Base-by-base conservation (phyloP, 2,888 invertebrate genomes). In the Diaphora mendica region DNA sequence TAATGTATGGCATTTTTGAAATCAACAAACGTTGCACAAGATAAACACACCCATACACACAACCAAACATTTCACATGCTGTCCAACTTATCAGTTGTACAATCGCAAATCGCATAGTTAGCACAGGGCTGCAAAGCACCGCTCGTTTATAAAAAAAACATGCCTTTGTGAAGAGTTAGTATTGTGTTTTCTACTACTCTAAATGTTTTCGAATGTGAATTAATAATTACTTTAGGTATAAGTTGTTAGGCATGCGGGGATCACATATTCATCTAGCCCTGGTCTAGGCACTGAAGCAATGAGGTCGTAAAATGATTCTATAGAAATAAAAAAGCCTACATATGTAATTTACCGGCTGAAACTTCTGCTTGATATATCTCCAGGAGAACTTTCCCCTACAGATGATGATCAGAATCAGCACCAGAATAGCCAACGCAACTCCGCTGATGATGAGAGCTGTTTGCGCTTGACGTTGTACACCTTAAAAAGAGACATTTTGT, bases 351-450 rank as follows among this genome's bases (percentile, higher is more conserved):
- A 95, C 95, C 94, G 94, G 95, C 80, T 94, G 95, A 73, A 95
- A 89, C 85, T 93, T 95, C 81, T 95, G 93, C 81, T 94, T 94
- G 77, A 95, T 85, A 75, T 90, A 93, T 78, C 91, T 88, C 94
- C 95, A 94, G 11, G 94, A 92, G 67, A 94, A 77, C 73, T 89
- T 91, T 33, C 91, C 92, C 0, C 91, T 89, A 82, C 94, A 95
- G 11, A 93, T 78, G 67, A 94, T 86, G 80, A 93, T 89, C 72
- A 95, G 80, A 0, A 93, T 83, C 1, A 94, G 84, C 76, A 94
- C 80, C 77, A 95, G 77, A 2, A 94, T 85, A 0, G 94, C 95
- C 71, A 95, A 79, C 0, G 94, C 93, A 35, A 94, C 92, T 15
- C 88, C 92, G 79, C 94, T 94, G 73, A 95, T 89, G 72, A 95